A percentile compares a stretch with the other conserved stretches of the same genome.
Evolutionary conservation across 2,113 vertebrate genomes (phyloP).

Genomic region (Phylloscopus trochilus): DNA sequence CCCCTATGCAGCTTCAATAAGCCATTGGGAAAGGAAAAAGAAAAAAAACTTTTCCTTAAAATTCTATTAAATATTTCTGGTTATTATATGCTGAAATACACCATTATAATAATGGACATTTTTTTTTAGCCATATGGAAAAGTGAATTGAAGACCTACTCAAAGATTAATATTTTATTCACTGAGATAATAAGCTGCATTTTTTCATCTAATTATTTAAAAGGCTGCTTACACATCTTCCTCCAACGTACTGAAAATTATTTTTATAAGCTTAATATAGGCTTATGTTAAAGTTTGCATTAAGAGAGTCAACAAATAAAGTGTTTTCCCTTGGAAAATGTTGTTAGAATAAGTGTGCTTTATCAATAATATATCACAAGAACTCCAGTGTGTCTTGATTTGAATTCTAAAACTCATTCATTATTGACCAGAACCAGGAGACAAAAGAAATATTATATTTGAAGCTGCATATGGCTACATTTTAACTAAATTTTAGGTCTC

Average conservation of each 20-base stretch:
- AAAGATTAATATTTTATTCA: not conserved
- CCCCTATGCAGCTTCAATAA: not conserved
- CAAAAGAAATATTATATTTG: conserved; percentile 37
- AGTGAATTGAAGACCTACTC: not conserved
- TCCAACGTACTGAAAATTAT: not conserved
- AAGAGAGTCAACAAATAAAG: conserved; percentile 62
- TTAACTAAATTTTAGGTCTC: conserved; percentile 24
- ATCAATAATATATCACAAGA: conserved; percentile 74
- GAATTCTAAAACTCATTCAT: conserved; percentile 73
- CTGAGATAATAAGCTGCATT: conserved; percentile 6
- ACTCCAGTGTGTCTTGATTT: conserved; percentile 62
- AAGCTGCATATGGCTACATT: conserved; percentile 31
- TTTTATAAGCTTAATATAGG: conserved; percentile 36
- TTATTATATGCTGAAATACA: not conserved
- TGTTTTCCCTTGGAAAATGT: conserved; percentile 63
- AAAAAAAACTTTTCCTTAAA: not conserved
- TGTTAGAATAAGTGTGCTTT: conserved; percentile 57
- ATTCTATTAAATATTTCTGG: not conserved
- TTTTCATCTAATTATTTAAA: conserved; percentile 25
- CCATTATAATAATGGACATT: not conserved
- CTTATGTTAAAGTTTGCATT: conserved; percentile 49
- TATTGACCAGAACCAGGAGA: conserved; percentile 65
- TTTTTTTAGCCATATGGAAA: not conserved
- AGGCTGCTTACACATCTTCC: not conserved
- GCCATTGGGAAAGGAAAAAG: not conserved